These are phyloP conservation scores for Trematocara stigmaticum DNA, from an alignment of 2,113 vertebrate genomes.

Conservation along the genomic window DNA sequence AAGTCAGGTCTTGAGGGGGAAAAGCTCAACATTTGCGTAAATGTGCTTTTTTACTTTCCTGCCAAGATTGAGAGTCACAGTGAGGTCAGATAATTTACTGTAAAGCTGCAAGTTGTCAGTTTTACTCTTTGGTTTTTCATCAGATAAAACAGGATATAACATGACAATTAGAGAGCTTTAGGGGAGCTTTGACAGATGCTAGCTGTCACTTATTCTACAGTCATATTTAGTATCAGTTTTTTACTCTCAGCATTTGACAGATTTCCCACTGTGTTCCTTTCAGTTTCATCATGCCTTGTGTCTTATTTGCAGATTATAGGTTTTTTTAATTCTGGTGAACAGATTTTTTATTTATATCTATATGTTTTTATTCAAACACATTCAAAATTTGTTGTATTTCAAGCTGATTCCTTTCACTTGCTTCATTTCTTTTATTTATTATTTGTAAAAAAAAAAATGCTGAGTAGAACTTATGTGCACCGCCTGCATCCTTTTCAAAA, in stretches of 20 bases:
- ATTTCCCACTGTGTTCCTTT: not conserved
- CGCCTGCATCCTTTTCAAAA: not conserved
- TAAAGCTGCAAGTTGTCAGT: not conserved
- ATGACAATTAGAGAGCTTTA: not conserved
- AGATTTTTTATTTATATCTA: not conserved
- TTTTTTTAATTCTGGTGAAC: not conserved
- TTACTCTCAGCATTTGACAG: not conserved
- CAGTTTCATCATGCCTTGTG: not conserved
- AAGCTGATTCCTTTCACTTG: not conserved
- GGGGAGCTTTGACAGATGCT: not conserved
- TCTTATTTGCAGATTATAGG: not conserved
- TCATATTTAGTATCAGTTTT: not conserved
- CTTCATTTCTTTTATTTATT: not conserved
- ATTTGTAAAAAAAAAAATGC: not conserved
- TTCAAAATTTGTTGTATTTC: not conserved
- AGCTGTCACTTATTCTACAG: not conserved
- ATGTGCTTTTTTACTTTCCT: not conserved
- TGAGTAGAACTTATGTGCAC: not conserved
- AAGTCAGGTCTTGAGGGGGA: not conserved
- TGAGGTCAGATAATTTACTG: not conserved
- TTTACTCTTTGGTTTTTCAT: not conserved
- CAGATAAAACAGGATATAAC: not conserved
- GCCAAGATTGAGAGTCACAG: not conserved
- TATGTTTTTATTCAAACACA: not conserved
- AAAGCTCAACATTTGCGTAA: not conserved